Evolutionary conservation across 1,140 invertebrate species (phyloP).

Genomic region (Muscidifurax raptorellus): DNA sequence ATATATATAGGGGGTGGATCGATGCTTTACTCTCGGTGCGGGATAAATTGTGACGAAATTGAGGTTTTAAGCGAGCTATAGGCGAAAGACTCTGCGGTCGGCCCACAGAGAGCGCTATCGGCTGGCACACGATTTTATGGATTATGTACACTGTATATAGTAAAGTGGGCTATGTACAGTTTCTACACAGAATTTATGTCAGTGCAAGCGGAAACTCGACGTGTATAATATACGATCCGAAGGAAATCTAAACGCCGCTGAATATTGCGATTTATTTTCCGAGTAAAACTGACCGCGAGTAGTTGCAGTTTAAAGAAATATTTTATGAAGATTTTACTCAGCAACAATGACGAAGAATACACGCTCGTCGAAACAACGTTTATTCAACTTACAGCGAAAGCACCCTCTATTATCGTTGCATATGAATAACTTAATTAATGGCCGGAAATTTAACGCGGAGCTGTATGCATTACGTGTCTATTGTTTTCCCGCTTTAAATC

Average conservation of each 20-base stretch:
- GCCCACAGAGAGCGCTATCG: not conserved
- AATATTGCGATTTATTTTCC: no score
- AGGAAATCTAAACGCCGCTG: no score
- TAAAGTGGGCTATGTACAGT: not conserved
- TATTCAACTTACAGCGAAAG: not conserved
- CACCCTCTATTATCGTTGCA: not conserved
- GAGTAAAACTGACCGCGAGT: no score
- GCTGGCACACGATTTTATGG: not conserved
- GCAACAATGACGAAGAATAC: not conserved
- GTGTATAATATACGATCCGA: no score
- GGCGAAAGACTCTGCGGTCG: not conserved
- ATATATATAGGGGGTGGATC: no score
- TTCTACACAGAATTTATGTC: no score
- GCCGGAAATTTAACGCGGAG: not conserved
- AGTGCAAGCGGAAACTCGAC: no score
- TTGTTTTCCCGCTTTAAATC: constrained; percentile 18
- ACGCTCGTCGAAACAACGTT: not conserved
- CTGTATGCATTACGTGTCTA: not conserved
- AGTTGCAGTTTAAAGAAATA: no score
- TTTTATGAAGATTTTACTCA: no score
- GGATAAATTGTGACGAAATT: no score
- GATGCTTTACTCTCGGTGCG: no score
- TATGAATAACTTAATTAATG: not conserved
- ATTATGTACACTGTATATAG: not conserved
- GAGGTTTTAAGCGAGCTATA: no score